Percentiles rank a stretch among this genome's conserved stretches.
Conservation (phyloP, 2,113 vertebrate genomes). For the Lutjanus erythropterus region DNA sequence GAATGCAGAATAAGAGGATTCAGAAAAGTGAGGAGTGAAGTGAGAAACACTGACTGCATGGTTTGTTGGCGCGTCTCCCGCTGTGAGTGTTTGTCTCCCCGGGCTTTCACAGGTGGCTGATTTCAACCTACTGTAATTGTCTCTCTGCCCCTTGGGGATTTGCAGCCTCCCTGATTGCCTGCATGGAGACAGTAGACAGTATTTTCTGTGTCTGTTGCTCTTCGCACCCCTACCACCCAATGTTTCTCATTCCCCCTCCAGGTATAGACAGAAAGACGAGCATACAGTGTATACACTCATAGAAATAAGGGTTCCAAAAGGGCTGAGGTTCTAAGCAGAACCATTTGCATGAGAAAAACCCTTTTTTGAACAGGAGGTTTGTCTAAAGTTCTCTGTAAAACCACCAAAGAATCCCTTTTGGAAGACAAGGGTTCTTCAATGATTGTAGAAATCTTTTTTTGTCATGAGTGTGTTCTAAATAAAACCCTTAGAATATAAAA, state of each 20-base stretch:
- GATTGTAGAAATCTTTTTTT: too few relatives aligned
- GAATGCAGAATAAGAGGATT: slow-evolving; percentile 11
- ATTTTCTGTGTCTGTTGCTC: slow-evolving; percentile 9
- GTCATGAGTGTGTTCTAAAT: too few relatives aligned
- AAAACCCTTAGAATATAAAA: too few relatives aligned
- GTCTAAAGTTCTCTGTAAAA: too few relatives aligned
- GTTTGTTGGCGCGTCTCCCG: slow-evolving; percentile 3
- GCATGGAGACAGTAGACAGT: slow-evolving; percentile 8
- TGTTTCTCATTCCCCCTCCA: slow-evolving; percentile 8
- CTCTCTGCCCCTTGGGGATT: slow-evolving; percentile 19
- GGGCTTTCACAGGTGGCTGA: slow-evolving; percentile 22
- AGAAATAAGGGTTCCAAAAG: too few relatives aligned
- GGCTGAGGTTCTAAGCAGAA: too few relatives aligned
- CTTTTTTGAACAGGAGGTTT: too few relatives aligned
- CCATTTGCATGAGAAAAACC: too few relatives aligned
- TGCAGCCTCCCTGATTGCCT: slow-evolving; percentile 7
- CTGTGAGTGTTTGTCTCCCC: background rate
- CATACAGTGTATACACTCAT: too few relatives aligned
- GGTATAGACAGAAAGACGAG: slow-evolving; percentile 14
- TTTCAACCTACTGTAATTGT: slow-evolving; percentile 29
- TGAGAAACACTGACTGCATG: background rate
- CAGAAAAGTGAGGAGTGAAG: background rate
- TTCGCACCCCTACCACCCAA: background rate
- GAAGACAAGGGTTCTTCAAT: too few relatives aligned
- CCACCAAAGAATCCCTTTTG: too few relatives aligned